phyloP scores from a whole-genome alignment of 1,140 invertebrate species.

The Dreissena polymorpha region DNA sequence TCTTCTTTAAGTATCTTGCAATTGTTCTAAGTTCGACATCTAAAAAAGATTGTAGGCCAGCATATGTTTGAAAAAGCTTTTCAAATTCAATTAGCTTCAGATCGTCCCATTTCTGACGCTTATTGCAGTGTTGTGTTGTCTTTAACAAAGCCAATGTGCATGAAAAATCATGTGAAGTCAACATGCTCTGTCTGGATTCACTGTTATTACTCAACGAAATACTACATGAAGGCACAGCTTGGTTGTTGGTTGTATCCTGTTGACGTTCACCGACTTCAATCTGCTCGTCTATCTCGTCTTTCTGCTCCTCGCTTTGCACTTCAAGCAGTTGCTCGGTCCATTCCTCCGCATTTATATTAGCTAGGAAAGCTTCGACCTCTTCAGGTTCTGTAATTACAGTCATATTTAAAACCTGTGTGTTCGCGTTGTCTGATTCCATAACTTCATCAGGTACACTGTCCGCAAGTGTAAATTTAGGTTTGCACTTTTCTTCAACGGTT shows the following conservation, averaged over 20 bases:
- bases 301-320: neutral
- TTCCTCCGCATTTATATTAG: conserved; percentile 6
- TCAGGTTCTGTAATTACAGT: neutral
- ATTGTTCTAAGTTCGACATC: conserved; percentile 21
- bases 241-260: too few relatives aligned
- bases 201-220: too few relatives aligned
- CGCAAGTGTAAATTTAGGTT: neutral
- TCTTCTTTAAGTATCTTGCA: conserved; percentile 31
- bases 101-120: conserved; percentile 29
- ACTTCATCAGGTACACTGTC: neutral
- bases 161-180: too few relatives aligned
- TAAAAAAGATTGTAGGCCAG: neutral
- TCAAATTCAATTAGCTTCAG: neutral
- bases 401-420: conserved; percentile 2
- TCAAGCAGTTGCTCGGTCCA: neutral
- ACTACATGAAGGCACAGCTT: too few relatives aligned
- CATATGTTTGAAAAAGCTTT: neutral
- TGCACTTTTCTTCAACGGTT: neutral
- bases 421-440: neutral
- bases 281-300: too few relatives aligned
- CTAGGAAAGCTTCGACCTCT: conserved; percentile 1
- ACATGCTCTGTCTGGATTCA: too few relatives aligned
- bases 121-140: conserved; percentile 30
- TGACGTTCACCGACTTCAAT: too few relatives aligned
- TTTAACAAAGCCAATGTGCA: conserved; percentile 6